Base-by-base conservation (phyloP, 1,140 invertebrate species). In the Aradophagus sp. region DNA sequence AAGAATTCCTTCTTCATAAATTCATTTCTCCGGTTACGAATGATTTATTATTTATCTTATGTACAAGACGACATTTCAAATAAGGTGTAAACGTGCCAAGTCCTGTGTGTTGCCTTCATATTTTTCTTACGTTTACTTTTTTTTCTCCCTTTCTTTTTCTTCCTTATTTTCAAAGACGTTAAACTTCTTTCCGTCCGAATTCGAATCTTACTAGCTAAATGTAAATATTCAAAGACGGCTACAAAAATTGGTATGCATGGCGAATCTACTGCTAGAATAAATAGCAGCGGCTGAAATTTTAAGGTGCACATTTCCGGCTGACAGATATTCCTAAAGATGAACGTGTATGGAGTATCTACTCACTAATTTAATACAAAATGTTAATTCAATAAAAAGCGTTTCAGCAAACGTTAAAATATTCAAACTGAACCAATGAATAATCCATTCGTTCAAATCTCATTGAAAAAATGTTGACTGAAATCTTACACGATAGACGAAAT, bases 281-380 rank as follows among this genome's bases (percentile, higher is more conserved):
- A 73, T 67, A 73, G 61, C 45, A 63, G 62, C 56, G 63, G 55
- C 58, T 73, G 52, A 67, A 73, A 68, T 73, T 73, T 68, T 68
- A 68, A 68, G 63, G 59, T 53, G 63, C 63, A 67, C 63, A 68
- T 73, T 73, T 73, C 70, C 71, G 63, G 53, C 56, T 62, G 62
- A 58, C 65, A 68, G 59, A 36, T 65, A 69, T 61, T 53, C 53
- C 59, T 68, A 65, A 48, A 61, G 59, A 61, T 65, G 53, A 59
- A 71, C 68, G 68, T 71, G 68, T 65, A 70, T 59, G 69, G 62
- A 50, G 61, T 68, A 63, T 59, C 55, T 55, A 65, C 42, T 69
- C 29, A 58, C 47, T 67, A 61, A 73, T 73, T 65, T 73, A 73
- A 42, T 50, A 36, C 59, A 56, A 56, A 67, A 65, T 44, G 63